Conservation (phyloP, 2,113 vertebrate species). For the Cinclus mexicanus region DNA sequence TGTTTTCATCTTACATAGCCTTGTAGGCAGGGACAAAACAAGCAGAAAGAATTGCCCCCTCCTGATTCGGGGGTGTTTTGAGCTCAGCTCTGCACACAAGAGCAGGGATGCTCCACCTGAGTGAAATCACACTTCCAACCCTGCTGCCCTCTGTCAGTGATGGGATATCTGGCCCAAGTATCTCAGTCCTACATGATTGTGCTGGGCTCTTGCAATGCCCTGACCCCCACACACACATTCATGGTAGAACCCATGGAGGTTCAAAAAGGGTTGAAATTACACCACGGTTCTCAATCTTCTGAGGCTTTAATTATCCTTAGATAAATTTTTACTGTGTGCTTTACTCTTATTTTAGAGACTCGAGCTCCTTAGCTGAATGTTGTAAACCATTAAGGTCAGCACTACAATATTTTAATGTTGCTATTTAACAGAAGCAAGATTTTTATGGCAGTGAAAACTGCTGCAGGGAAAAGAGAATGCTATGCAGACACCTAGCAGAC, state of each 20-base stretch:
- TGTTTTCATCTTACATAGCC: background rate
- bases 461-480: background rate
- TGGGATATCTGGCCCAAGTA: background rate
- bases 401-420: background rate
- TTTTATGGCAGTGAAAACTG: constrained; percentile 1
- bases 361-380: background rate
- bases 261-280: background rate
- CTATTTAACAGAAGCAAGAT: constrained; percentile 30
- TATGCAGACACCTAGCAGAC: background rate
- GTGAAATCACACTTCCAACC: background rate
- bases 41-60: background rate
- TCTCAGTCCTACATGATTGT: background rate
- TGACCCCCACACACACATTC: rapidly evolving
- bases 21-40: rapidly evolving
- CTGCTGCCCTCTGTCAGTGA: background rate
- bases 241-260: no score
- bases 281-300: background rate
- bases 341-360: constrained; percentile 18
- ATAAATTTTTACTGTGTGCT: background rate
- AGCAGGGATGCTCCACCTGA: rapidly evolving
- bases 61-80: rapidly evolving
- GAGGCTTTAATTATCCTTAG: background rate
- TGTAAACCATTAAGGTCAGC: constrained; percentile 47
- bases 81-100: background rate
- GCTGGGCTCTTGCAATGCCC: background rate